Percentiles rank a stretch among this genome's conserved stretches.
Conservation (phyloP, 2,113 vertebrate species). For the Hipposideros armiger region DNA sequence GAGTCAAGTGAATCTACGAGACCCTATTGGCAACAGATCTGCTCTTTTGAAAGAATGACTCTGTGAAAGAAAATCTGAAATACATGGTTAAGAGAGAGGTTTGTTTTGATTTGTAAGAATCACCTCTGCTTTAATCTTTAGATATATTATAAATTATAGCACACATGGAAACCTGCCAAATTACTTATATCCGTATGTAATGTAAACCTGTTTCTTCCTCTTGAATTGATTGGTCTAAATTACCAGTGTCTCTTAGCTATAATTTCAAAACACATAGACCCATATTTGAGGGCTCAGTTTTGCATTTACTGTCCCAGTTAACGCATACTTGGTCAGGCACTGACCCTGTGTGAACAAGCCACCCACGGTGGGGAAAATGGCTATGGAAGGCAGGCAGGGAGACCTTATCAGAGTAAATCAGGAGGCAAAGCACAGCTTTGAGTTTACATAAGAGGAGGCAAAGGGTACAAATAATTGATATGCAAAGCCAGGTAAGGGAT, state of each 20-base stretch:
- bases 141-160: background rate
- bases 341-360: background rate
- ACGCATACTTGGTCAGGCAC: background rate
- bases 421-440: background rate
- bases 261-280: background rate
- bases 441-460: slow-evolving; percentile 41
- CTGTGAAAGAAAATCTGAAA: slow-evolving; percentile 4
- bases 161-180: background rate
- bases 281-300: background rate
- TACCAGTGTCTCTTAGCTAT: background rate
- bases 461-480: background rate
- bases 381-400: background rate
- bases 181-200: background rate
- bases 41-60: background rate
- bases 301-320: background rate
- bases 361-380: slow-evolving; percentile 30
- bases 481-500: slow-evolving; percentile 5
- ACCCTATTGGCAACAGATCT: background rate
- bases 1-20: background rate
- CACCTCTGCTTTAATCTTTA: background rate
- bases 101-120: slow-evolving; percentile 9
- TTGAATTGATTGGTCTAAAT: background rate
- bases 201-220: background rate
- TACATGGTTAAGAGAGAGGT: background rate
- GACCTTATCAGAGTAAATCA: slow-evolving; percentile 42